Evolutionary conservation across 2,113 vertebrate genomes (phyloP).

Genomic region (Muntiacus muntjak): DNA sequence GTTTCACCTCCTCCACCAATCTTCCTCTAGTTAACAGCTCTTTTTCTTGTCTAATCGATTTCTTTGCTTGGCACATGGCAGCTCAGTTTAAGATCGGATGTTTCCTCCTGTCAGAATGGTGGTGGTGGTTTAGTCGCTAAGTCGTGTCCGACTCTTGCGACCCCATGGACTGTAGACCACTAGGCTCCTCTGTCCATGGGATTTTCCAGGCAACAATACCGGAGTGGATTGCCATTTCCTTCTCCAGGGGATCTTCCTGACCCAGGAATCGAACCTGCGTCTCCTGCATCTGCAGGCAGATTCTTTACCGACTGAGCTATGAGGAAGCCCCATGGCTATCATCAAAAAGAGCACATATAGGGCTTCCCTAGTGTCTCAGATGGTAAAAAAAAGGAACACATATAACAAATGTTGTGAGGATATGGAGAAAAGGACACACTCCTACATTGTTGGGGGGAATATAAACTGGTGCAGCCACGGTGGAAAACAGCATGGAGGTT

Average conservation of each 20-base stretch:
- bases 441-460: background rate
- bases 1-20: background rate
- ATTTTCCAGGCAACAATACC: background rate
- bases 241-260: background rate
- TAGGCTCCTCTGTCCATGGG: background rate
- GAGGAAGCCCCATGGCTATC: background rate
- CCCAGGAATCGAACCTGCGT: accelerated
- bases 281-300: background rate
- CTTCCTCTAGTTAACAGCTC: background rate
- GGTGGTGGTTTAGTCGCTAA: background rate
- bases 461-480: background rate
- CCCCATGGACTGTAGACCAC: background rate
- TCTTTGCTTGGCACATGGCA: background rate
- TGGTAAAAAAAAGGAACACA: background rate
- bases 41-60: background rate
- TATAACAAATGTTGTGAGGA: background rate
- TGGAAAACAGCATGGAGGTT: background rate
- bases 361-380: background rate
- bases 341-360: background rate
- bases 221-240: background rate
- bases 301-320: background rate
- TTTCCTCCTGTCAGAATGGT: background rate
- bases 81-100: background rate
- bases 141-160: background rate
- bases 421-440: background rate